Conservation (phyloP, 2,113 vertebrate species). For the Elaphurus davidianus region DNA sequence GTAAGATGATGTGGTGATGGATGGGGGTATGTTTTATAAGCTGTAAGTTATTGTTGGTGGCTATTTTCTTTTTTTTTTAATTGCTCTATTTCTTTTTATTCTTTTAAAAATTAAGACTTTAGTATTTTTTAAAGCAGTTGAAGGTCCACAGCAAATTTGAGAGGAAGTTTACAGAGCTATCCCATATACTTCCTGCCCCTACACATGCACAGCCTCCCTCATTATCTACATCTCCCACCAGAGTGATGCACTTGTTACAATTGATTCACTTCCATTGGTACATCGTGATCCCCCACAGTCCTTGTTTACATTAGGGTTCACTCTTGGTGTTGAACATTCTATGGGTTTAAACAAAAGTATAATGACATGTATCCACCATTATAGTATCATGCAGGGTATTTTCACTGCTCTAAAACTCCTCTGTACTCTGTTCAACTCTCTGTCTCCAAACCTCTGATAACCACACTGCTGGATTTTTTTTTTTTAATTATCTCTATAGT, state of each 20-base stretch:
- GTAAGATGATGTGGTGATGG: neutral
- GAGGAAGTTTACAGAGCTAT: neutral
- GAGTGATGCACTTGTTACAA: neutral
- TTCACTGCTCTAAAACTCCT: neutral
- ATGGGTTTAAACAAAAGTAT: neutral
- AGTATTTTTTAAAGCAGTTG: neutral
- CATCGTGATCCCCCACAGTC: neutral
- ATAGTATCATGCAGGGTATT: neutral
- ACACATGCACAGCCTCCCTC: neutral
- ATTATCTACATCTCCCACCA: neutral
- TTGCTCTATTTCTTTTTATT: neutral
- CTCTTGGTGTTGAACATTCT: neutral
- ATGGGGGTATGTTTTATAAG: neutral
- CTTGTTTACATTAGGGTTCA: neutral
- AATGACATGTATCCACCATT: neutral
- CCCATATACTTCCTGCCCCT: neutral
- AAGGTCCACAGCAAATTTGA: neutral
- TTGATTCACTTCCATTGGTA: neutral
- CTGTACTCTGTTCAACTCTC: neutral
- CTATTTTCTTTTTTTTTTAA: neutral
- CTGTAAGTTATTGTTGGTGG: neutral
- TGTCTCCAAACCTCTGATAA: neutral
- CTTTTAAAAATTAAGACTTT: neutral
- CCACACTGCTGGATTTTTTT: neutral
- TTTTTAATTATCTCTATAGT: neutral